Percentiles rank a stretch among this genome's conserved stretches.
Conservation (phyloP, 2,888 invertebrate genomes). For the Ctena decussata region DNA sequence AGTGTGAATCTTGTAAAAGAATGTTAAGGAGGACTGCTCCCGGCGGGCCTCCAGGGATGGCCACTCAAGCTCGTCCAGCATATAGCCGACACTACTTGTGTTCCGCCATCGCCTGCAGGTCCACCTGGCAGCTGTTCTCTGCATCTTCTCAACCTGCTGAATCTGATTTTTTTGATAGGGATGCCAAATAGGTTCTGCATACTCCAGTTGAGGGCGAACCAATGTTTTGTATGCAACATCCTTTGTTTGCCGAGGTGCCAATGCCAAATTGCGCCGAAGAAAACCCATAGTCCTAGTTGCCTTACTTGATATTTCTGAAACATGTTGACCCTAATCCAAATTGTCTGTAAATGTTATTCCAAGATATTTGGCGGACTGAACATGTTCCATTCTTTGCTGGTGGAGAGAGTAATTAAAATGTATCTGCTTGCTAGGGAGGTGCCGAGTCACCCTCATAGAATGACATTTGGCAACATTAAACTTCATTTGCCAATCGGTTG, state of each 20-base stretch:
- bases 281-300: neutral
- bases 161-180: neutral
- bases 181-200: neutral
- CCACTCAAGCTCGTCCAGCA: neutral
- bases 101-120: neutral
- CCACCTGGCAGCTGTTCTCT: neutral
- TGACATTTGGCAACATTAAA: neutral
- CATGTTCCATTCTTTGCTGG: neutral
- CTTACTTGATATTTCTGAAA: neutral
- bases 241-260: neutral
- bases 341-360: neutral
- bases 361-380: neutral
- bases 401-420: neutral
- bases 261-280: neutral
- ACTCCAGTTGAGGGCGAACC: neutral
- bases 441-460: neutral
- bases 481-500: neutral
- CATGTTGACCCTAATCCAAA: neutral
- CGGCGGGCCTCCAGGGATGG: neutral
- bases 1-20: neutral
- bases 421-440: neutral
- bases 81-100: neutral
- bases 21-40: neutral
- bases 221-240: neutral
- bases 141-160: neutral